These are phyloP conservation scores for Carollia perspicillata DNA, from an alignment of 2,113 vertebrate genomes.

Conservation along the genomic window DNA sequence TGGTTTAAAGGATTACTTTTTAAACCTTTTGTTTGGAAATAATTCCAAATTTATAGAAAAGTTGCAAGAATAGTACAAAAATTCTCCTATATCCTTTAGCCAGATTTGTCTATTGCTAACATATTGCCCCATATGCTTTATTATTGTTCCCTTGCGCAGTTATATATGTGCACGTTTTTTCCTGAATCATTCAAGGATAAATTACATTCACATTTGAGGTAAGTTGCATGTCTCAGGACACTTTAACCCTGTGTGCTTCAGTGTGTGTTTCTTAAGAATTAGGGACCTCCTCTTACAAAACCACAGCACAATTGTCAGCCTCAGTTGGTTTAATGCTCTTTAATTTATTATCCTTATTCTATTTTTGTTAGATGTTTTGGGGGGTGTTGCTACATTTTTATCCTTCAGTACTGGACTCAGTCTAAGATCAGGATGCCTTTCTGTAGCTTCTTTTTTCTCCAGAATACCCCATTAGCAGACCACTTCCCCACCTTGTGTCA, in stretches of 20 bases:
- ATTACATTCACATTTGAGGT: background rate
- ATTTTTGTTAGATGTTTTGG: background rate
- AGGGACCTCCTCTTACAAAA: background rate
- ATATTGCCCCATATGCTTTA: background rate
- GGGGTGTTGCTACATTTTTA: background rate
- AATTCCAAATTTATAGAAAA: background rate
- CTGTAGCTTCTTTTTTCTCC: background rate
- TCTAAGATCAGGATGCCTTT: background rate
- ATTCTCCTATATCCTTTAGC: background rate
- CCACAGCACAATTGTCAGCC: background rate
- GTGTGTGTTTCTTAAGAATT: background rate
- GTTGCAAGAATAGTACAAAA: background rate
- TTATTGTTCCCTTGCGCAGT: background rate
- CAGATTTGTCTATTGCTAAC: background rate
- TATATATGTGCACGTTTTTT: background rate
- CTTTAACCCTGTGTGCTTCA: background rate
- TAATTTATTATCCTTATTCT: background rate
- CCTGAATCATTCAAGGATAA: background rate
- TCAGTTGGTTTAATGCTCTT: background rate
- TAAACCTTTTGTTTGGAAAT: background rate
- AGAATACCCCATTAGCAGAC: background rate
- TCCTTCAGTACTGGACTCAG: background rate
- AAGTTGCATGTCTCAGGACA: background rate
- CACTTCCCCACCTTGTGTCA: background rate
- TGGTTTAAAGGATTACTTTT: background rate